Evolutionary conservation across 2,113 vertebrate genomes (phyloP), one percentile per base, ranked within the genome.

Genomic region (Platanista minor): DNA sequence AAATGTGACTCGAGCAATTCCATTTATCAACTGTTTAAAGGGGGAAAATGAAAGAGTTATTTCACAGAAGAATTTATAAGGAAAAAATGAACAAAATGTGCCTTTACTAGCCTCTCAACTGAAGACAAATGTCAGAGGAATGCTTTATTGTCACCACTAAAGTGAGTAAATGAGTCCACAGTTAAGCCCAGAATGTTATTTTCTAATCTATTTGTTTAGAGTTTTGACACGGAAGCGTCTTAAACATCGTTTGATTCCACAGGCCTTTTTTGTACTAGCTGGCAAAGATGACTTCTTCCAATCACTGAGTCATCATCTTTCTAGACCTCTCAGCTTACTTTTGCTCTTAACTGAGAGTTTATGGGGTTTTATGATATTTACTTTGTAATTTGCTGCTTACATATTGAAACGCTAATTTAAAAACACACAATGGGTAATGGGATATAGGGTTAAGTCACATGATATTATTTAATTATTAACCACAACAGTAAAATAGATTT

Each of bases 11-110:
- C 20, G 64, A 64, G 97, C 97, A 75, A 99, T 69, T 82, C 99
- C 99, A 78, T 99, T 96, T 91, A 61, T 54, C 84, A 99, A 94
- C 99, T 98, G 98, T 96, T 97, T 77, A 41, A 97, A 96, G 87
- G 54, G 27, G 11, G 11, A 67, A 97, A 94, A 92, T 17, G 6
- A 41, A 90, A 64, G 29, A 87, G 27, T 94, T 67, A 95, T 67
- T 88, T 95, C 61, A 94, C 52, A 92, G 52, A 90, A 69, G 78
- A 94, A 87, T 4, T 75, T 54, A n/a, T 1, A 81, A 69, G n/a
- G 21, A 36, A 77, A 83, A 92, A 43, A 43, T 41, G 14, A 84
- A 74, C 25, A 83, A 69, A 77, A 87, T 74, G 17, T 93, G 46
- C 17, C 80, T 84, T 94, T 43, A 54, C 61, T 54, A 49, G 21